phyloP scores from a whole-genome alignment of 2,888 invertebrate genomes.

The Neoscelio sp. region DNA sequence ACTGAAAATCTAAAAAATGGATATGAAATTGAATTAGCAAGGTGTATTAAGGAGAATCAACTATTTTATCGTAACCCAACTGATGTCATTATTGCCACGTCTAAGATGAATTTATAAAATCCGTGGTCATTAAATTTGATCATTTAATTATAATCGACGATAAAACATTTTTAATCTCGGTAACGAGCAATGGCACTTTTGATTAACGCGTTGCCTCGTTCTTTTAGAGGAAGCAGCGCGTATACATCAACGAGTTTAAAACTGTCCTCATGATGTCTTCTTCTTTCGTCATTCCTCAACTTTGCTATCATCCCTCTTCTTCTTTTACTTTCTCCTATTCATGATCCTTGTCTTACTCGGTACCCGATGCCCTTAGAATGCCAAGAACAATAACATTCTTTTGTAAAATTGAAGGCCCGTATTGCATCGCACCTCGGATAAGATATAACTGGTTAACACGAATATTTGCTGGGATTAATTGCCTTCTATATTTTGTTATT shows the following conservation, averaged over 20 bases:
- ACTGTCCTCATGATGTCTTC: slow-evolving; percentile 44
- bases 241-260: slow-evolving; percentile 56
- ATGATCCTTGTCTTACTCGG: slow-evolving; percentile 37
- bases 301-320: slow-evolving; percentile 19
- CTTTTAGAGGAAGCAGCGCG: slow-evolving; percentile 40
- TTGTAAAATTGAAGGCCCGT: slow-evolving; percentile 34
- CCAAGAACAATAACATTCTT: slow-evolving; percentile 20
- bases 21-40: not conserved
- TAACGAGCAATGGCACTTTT: slow-evolving; percentile 74
- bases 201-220: slow-evolving; percentile 69
- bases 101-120: slow-evolving; percentile 73
- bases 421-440: slow-evolving; percentile 5
- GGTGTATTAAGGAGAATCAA: slow-evolving; percentile 49
- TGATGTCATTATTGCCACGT: slow-evolving; percentile 39
- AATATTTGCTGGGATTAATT: slow-evolving; percentile 42
- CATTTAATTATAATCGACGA: slow-evolving; percentile 78
- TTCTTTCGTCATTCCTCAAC: slow-evolving; percentile 41
- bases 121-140: slow-evolving; percentile 72
- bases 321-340: slow-evolving; percentile 22
- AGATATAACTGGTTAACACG: slow-evolving; percentile 40
- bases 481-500: slow-evolving; percentile 23
- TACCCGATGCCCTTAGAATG: slow-evolving; percentile 33
- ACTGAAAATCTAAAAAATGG: no score
- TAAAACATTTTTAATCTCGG: slow-evolving; percentile 76
- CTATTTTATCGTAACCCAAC: slow-evolving; percentile 43